Conservation (phyloP, 2,888 invertebrate genomes). For the Melipona beecheii region DNA sequence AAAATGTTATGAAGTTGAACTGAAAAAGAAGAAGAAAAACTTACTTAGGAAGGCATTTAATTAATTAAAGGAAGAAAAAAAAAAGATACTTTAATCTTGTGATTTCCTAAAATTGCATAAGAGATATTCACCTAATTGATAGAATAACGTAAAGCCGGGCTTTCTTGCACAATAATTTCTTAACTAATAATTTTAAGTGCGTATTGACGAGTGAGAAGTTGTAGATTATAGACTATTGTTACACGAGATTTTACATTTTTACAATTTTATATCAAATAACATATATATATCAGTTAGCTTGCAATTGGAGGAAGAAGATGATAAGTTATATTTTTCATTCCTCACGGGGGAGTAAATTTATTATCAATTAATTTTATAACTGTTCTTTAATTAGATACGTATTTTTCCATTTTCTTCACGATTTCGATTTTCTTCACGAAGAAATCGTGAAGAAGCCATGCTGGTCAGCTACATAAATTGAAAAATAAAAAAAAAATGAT, state of each 20-base stretch:
- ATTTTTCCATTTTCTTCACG: background rate
- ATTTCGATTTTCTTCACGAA: background rate
- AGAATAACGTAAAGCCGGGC: background rate
- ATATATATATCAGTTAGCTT: background rate
- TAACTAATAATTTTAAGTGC: background rate
- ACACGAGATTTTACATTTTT: background rate
- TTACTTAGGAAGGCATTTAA: background rate
- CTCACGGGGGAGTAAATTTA: background rate
- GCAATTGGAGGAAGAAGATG: background rate
- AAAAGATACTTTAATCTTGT: background rate
- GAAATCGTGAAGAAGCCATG: background rate
- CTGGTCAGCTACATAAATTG: background rate
- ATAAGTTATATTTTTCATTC: background rate
- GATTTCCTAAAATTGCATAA: conserved; percentile 23
- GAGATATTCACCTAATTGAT: background rate
- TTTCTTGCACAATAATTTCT: background rate
- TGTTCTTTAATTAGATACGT: background rate
- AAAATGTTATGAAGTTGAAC: background rate
- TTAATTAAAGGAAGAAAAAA: background rate
- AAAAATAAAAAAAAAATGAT: background rate
- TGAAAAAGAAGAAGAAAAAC: background rate
- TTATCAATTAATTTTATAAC: background rate
- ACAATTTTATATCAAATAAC: background rate
- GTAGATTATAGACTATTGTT: background rate
- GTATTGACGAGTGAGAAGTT: background rate